Evolutionary conservation across 2,888 invertebrate species (phyloP), one percentile per base, ranked within the genome.

Genomic region (Nomada ferruginata): DNA sequence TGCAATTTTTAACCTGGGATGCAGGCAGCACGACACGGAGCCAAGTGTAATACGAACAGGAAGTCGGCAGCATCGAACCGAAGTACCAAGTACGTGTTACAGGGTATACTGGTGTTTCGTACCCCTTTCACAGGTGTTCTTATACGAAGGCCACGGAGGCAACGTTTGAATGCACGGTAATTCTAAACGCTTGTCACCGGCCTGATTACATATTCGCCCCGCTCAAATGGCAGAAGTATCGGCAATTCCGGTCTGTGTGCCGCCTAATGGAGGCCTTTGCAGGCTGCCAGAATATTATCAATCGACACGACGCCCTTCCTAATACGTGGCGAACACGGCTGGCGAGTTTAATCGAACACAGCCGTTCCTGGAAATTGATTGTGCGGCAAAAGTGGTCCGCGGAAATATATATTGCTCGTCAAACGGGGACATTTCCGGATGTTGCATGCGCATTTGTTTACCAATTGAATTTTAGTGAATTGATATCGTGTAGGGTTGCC

Each of bases 181-280:
- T 73, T 59, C 65, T 36, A 65, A 73, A 57, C 36, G 72, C 18
- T 18, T 18, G 57, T 64, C 4, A 15, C 18, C 57, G 3, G 20
- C 18, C 73, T 57, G 73, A 73, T 65, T 73, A 73, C 65, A 50
- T 47, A 73, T 73, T 65, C 73, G 57, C 55, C 4, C 20, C 57
- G 26, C 26, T 26, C 64, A 55, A 44, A 64, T 64, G 42, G 72
- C 44, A 64, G 26, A 73, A 65, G 73, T 73, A 73, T 73, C 57
- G 57, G 23, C 42, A 42, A 36, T 61, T 71, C 18, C 36, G 36
- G 60, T 7, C 60, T 42, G 13, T 15, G 63, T 13, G 42, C 53
- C 26, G 42, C 13, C 63, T 53, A 63, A 72, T 53, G 26, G 72
- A 53, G 13, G 42, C 63, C 42, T 71, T 60, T 60, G 50, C 70